phyloP scores from a whole-genome alignment of 2,888 invertebrate species.

The Ophion costatus region DNA sequence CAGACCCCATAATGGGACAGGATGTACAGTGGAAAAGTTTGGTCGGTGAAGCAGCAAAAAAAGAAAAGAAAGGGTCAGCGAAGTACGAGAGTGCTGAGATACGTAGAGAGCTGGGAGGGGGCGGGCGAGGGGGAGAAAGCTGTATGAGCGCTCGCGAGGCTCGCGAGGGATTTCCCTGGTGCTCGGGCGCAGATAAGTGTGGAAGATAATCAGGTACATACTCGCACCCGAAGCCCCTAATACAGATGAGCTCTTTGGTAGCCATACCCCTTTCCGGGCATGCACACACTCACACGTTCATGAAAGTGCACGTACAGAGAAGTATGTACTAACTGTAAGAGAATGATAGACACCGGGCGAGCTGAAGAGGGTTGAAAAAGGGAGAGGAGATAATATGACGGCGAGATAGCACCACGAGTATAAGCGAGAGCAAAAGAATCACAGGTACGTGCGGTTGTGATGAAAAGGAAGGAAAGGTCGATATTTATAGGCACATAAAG shows the following conservation, averaged over 20 bases:
- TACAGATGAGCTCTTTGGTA: constrained; percentile 44
- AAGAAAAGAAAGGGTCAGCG: constrained; percentile 20
- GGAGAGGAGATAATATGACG: background rate
- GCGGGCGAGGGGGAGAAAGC: no score
- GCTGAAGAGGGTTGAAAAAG: constrained; percentile 25
- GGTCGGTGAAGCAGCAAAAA: constrained; percentile 4
- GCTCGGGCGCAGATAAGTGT: constrained; percentile 42
- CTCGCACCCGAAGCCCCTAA: constrained; percentile 14
- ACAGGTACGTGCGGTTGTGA: constrained; percentile 38
- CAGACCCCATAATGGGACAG: no score
- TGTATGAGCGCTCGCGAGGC: background rate
- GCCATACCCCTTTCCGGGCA: background rate
- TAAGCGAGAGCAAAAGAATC: constrained; percentile 46
- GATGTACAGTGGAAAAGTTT: constrained; percentile 8
- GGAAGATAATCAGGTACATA: constrained; percentile 50
- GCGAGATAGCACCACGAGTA: background rate
- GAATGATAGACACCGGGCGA: background rate
- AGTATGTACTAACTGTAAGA: background rate
- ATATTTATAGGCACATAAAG: background rate
- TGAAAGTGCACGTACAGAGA: background rate
- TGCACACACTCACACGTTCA: background rate
- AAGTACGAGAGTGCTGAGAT: constrained; percentile 45
- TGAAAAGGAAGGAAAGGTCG: constrained; percentile 33
- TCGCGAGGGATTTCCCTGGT: constrained; percentile 37
- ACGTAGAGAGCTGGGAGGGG: no score